Percentiles rank a stretch among this genome's conserved stretches.
phyloP scores from a whole-genome alignment of 1,140 invertebrate species.

The Drosophila kanapiae region DNA sequence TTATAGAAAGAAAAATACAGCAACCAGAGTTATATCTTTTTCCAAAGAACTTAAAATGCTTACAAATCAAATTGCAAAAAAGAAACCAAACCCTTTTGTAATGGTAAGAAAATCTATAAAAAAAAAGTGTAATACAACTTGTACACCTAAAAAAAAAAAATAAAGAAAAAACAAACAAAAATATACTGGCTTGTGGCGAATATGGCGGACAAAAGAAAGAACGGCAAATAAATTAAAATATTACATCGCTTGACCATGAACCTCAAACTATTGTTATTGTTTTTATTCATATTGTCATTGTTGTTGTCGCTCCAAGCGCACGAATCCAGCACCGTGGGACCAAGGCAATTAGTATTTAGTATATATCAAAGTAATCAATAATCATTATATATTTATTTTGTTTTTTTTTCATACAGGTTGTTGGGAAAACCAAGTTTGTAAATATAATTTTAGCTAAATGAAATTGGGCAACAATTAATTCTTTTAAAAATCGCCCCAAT shows the following conservation, averaged over 20 bases:
- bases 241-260: constrained; percentile 77
- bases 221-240: constrained; percentile 74
- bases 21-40: no score
- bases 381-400: not conserved
- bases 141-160: not conserved
- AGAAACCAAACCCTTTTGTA: not conserved
- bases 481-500: no score
- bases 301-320: constrained; percentile 15
- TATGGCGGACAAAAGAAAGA: constrained; percentile 49
- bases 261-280: constrained; percentile 37
- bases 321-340: constrained; percentile 39
- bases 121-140: no score
- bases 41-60: no score
- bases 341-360: not conserved
- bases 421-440: no score
- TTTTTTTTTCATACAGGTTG: no score
- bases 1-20: no score
- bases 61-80: not conserved
- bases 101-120: not conserved
- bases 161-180: not conserved
- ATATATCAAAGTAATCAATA: not conserved
- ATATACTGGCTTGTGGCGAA: constrained; percentile 7
- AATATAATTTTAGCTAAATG: no score
- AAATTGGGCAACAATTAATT: no score
- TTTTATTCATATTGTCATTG: constrained; percentile 5